Conservation (phyloP, 2,888 invertebrate species). For the Drosophila mulleri region DNA sequence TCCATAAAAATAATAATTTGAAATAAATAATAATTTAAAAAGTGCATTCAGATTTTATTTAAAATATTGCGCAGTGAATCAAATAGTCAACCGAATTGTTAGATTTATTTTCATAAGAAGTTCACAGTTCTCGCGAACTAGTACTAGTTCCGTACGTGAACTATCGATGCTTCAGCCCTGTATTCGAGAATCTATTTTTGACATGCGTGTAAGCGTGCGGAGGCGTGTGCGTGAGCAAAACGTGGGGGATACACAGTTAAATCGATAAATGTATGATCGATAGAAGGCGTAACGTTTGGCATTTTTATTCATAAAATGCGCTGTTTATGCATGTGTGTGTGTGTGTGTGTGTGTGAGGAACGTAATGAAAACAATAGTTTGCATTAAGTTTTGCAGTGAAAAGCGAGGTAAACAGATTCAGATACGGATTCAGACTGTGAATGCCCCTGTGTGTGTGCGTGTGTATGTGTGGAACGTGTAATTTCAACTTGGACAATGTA, state of each 20-base stretch:
- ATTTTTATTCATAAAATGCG: slow-evolving; percentile 64
- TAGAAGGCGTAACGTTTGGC: slow-evolving; percentile 52
- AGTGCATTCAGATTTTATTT: too few relatives aligned
- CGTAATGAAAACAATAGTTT: slow-evolving; percentile 39
- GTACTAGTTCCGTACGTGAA: slow-evolving; percentile 27
- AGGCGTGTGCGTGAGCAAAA: slow-evolving; percentile 32
- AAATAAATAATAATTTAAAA: too few relatives aligned
- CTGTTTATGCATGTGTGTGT: slow-evolving; percentile 18
- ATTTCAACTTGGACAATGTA: slow-evolving; percentile 60
- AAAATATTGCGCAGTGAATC: too few relatives aligned
- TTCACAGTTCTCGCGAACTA: not conserved
- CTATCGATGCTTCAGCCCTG: slow-evolving; percentile 50
- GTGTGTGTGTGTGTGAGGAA: slow-evolving; percentile 14
- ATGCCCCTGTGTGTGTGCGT: not conserved
- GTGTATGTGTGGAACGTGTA: slow-evolving; percentile 36
- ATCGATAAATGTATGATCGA: slow-evolving; percentile 74
- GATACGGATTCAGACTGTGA: not conserved
- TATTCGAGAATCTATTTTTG: slow-evolving; percentile 29
- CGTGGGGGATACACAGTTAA: slow-evolving; percentile 29
- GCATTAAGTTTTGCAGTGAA: slow-evolving; percentile 25
- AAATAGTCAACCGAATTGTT: rapidly evolving
- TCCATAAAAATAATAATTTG: too few relatives aligned
- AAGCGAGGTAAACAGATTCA: slow-evolving; percentile 44
- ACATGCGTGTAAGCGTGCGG: slow-evolving; percentile 6
- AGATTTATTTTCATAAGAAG: not conserved